Base-by-base conservation (phyloP, 1,140 invertebrate genomes). In the Tetramorium simillimum region DNA sequence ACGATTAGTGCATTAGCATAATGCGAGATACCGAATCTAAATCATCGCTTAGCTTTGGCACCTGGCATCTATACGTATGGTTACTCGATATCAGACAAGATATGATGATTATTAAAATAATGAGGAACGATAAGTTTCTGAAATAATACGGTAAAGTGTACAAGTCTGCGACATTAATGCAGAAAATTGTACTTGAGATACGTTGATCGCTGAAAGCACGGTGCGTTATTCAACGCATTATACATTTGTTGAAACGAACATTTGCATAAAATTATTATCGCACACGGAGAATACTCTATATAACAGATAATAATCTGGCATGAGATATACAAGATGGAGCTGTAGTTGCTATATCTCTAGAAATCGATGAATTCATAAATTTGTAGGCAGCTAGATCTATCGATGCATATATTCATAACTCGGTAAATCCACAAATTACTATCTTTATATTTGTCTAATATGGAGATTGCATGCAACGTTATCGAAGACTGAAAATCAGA, bases 1-100 rank as follows among this genome's bases (percentile, higher is more conserved):
- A 90, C 88, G 91, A 92, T 93, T 92, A 92, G 86, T 88, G 82
- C 72, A 91, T 89, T 90, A 87, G 70, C 88, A 89, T 89, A 89
- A 91, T 86, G 37, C 53, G 18, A 24, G 85, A 43, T 86, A 58
- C 62, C 80, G 72, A 60, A 78, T 73, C 51, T 67, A 43, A 51
- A 33, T 70, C 77, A 67, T 69, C 62, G 7, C 2, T 69, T 73
- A 86, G 76, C 84, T 82, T 77, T 53, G 53, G 56, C 46, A 63
- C 3, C 65, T 69, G 21, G 40, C 56, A 28, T 18, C 33, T 21
- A 51, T 37, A 43, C 7, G 43, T 58, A 53, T 18, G 10, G 18
- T 63, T 46, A 14, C 14, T 12, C 21, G 14, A 40, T 43, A 63
- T 65, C 28, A 14, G 3, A n/a, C 10, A 40, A 18, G 12, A 24